phyloP scores from a whole-genome alignment of 1,140 invertebrate species.

The Fopius arisanus region DNA sequence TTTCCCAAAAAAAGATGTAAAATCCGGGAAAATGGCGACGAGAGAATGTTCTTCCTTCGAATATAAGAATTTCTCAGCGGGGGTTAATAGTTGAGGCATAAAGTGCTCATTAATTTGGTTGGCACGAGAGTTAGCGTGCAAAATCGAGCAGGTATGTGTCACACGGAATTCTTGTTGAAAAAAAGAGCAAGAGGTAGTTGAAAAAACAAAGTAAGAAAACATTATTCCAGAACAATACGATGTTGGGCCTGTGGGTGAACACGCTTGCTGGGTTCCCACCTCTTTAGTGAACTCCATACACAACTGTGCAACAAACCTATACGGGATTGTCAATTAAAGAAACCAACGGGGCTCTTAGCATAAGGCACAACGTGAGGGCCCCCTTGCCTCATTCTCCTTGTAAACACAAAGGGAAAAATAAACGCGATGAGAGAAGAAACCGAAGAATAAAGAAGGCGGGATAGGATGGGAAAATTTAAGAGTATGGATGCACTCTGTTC shows the following conservation, averaged over 20 bases:
- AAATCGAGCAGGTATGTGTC: conserved; percentile 30
- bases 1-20: too few relatives aligned
- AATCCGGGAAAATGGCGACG: too few relatives aligned
- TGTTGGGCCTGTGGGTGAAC: conserved; percentile 44
- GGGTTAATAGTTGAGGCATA: conserved; percentile 2
- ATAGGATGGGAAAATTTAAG: conserved; percentile 41
- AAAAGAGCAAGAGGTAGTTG: conserved; percentile 1
- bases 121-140: conserved; percentile 12
- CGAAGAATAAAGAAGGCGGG: conserved; percentile 42
- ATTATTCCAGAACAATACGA: conserved; percentile 53
- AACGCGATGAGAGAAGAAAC: conserved; percentile 32
- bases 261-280: conserved; percentile 51
- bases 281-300: conserved; percentile 30
- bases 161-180: conserved; percentile 21
- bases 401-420: conserved; percentile 20
- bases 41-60: not conserved
- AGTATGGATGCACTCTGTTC: conserved; percentile 37
- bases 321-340: conserved; percentile 55
- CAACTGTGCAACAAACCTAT: conserved; percentile 28
- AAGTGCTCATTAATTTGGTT: conserved; percentile 24
- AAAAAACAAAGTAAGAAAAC: conserved; percentile 47
- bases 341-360: conserved; percentile 44
- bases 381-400: not conserved
- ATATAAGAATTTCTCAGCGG: not conserved
- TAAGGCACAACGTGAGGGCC: conserved; percentile 41